Evolutionary conservation across 2,113 vertebrate species (phyloP).

Genomic region (Pyrgilauda ruficollis): DNA sequence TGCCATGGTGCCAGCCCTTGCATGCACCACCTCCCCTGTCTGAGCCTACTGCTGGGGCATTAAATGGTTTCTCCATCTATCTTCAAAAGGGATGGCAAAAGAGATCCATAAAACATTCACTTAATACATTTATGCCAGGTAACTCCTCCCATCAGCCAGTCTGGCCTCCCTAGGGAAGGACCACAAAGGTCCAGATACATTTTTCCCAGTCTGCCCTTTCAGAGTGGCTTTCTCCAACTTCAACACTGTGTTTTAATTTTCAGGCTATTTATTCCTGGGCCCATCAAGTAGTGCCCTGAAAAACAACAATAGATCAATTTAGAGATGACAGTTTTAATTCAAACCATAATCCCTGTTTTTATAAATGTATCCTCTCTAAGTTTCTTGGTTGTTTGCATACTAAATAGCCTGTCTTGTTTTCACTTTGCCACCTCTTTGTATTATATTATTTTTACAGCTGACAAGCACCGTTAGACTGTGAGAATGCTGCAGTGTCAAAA

Average conservation of each 20-base stretch:
- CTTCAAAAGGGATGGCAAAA: neutral
- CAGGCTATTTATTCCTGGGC: neutral
- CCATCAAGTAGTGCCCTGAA: neutral
- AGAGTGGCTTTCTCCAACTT: neutral
- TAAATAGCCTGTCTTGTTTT: slow-evolving; percentile 40
- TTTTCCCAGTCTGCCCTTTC: neutral
- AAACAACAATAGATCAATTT: neutral
- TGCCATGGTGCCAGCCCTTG: neutral
- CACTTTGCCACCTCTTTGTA: slow-evolving; percentile 46
- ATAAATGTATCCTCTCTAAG: neutral
- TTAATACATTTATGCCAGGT: neutral
- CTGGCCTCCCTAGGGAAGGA: neutral
- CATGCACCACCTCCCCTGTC: neutral
- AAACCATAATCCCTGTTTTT: slow-evolving; percentile 35
- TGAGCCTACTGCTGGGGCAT: neutral
- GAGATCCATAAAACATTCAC: neutral
- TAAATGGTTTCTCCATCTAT: neutral
- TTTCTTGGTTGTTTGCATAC: slow-evolving; percentile 46
- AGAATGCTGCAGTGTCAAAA: slow-evolving; percentile 55
- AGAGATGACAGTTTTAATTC: slow-evolving; percentile 32
- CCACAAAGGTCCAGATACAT: neutral
- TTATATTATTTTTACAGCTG: slow-evolving; percentile 51
- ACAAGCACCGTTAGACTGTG: neutral
- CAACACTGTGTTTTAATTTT: neutral
- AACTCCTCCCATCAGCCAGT: neutral